Base-by-base conservation (phyloP, 2,888 invertebrate genomes). In the Mesopsocus fuscifrons region DNA sequence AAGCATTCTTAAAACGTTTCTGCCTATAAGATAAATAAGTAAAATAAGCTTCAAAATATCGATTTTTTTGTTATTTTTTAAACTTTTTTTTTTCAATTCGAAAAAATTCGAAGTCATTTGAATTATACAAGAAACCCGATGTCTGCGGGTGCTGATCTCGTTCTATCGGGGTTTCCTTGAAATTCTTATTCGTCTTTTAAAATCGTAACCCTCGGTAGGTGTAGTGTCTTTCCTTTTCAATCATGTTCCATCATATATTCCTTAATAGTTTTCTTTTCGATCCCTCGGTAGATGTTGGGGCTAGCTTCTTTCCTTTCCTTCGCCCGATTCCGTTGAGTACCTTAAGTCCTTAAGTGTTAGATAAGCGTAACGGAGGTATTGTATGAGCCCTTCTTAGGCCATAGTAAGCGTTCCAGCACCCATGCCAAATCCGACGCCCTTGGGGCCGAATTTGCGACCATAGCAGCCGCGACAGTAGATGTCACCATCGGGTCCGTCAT, bases 381-480 rank as follows among this genome's bases (percentile, higher is more conserved):
- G 26, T 34, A 9, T 34, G 8, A 13, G 17, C 20, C 17, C 31
- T 44, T n/a, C 53, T 69, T 79, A 87, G 62, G 82, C 80, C 81
- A 83, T 87, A 56, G 85, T 79, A 54, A 87, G 71, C 58, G 82
- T 76, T 61, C 89, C 89, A 60, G 88, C 88, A 54, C 89, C 89
- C 68, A 88, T 69, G 52, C 89, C 89, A 58, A 77, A 89, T 50
- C 89, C 89, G 55, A 85, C 83, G 52, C 88, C 88, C 59, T 79
- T 83, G 31, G 87, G 85, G 44, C 88, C 88, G 58, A 71, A 89
- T 63, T 81, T 79, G 56, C 81, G 74, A 52, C 79, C 81, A 62
- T 89, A 89, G 64, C 88, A 89, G 51, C 83, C 74, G 59, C 82
- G 74, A 67, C 91, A 94, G 68, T 88, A 94, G 58, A 94, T 85